Percentiles rank a stretch among this genome's conserved stretches.
Conservation (phyloP, 2,888 invertebrate genomes). For the Luperina testacea region DNA sequence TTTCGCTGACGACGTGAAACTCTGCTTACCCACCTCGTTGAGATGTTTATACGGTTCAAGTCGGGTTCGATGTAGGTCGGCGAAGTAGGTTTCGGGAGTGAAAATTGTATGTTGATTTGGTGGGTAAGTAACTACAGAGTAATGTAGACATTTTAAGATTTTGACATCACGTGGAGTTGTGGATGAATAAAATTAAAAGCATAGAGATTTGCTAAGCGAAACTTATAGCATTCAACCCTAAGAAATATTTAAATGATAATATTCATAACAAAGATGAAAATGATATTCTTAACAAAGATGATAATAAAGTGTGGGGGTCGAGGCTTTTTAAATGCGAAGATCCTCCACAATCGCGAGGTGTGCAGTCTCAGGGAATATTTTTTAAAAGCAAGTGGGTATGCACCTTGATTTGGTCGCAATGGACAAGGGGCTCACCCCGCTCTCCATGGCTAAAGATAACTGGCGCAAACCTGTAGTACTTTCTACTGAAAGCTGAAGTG, state of each 20-base stretch:
- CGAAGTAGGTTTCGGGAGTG: slow-evolving; percentile 32
- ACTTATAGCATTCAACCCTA: background rate
- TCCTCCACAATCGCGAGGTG: no score
- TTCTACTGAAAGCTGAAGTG: no score
- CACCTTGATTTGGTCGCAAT: no score
- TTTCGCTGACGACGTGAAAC: slow-evolving; percentile 63
- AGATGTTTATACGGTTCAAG: slow-evolving; percentile 62
- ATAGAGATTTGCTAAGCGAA: background rate
- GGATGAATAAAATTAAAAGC: background rate
- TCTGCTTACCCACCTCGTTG: slow-evolving; percentile 59
- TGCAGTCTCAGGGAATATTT: no score
- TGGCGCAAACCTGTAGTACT: no score
- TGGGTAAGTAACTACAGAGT: background rate
- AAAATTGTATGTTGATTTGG: slow-evolving; percentile 17
- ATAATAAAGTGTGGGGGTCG: no score
- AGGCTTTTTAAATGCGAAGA: no score
- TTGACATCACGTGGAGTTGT: background rate
- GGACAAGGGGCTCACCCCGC: no score
- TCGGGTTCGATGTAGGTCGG: slow-evolving; percentile 50
- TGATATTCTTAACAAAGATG: background rate
- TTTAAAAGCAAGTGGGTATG: no score
- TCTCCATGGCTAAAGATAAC: no score
- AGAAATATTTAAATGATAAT: background rate
- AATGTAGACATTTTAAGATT: slow-evolving; percentile 13
- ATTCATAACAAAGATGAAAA: background rate